Percentiles rank a stretch among this genome's conserved stretches.
Evolutionary conservation across 2,888 invertebrate genomes (phyloP).

Genomic region (Spicauda simplicius): DNA sequence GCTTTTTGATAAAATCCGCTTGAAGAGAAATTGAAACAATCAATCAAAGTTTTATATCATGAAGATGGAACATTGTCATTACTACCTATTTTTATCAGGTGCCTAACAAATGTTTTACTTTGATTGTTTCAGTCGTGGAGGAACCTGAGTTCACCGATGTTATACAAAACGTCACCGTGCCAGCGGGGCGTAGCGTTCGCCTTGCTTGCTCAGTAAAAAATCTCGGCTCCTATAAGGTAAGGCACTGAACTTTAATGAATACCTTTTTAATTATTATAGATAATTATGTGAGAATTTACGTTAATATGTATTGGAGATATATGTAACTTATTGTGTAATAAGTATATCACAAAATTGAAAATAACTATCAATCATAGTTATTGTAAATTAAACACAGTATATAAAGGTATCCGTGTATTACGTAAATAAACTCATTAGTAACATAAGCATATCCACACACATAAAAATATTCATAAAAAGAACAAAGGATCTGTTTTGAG

Average conservation of each 20-base stretch:
- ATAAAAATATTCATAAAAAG: conserved; percentile 1
- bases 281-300: too few relatives aligned
- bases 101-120: conserved; percentile 27
- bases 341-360: too few relatives aligned
- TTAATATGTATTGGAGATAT: too few relatives aligned
- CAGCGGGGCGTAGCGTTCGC: conserved; percentile 94
- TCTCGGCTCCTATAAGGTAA: conserved; percentile 95
- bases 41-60: conserved; percentile 65
- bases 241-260: too few relatives aligned
- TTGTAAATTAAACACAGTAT: too few relatives aligned
- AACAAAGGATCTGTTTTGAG: conserved; percentile 16
- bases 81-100: conserved; percentile 8
- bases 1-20: conserved; percentile 58
- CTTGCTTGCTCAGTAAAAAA: conserved; percentile 96
- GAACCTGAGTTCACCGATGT: conserved; percentile 96
- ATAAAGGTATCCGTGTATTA: too few relatives aligned
- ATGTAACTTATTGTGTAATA: too few relatives aligned
- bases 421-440: not conserved
- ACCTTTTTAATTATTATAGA: too few relatives aligned
- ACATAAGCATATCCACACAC: not conserved
- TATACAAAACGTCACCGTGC: conserved; percentile 95
- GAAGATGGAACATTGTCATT: conserved; percentile 35
- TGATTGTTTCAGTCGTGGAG: conserved; percentile 88
- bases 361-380: too few relatives aligned
- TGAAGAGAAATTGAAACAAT: conserved; percentile 58